Conservation (phyloP, 2,888 invertebrate species). For the Zaprionus obscuricornis region DNA sequence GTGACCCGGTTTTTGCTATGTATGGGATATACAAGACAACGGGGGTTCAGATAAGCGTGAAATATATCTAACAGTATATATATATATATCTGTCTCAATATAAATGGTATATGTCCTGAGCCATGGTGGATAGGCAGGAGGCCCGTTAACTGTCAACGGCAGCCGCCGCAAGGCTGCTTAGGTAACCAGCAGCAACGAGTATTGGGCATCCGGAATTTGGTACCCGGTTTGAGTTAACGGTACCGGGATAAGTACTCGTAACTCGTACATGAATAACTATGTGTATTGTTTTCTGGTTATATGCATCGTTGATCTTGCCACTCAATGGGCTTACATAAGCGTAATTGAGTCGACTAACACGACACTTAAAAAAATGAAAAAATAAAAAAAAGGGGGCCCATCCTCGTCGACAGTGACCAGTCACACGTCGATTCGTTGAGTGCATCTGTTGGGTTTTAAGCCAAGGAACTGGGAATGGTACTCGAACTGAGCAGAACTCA, state of each 20-base stretch:
- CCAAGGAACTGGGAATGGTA: background rate
- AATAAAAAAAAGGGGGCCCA: slow-evolving; percentile 22
- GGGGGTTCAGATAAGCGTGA: slow-evolving; percentile 75
- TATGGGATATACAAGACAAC: slow-evolving; percentile 11
- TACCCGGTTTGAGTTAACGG: slow-evolving; percentile 12
- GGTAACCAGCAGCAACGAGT: no score
- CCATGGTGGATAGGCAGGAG: slow-evolving; percentile 59
- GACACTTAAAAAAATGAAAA: no score
- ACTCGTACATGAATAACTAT: slow-evolving; percentile 16
- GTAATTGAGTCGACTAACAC: slow-evolving; percentile 65
- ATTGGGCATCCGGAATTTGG: background rate
- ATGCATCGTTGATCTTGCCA: slow-evolving; percentile 70
- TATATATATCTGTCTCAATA: no score
- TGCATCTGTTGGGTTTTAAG: slow-evolving; percentile 68
- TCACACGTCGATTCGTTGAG: slow-evolving; percentile 19
- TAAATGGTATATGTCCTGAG: slow-evolving; percentile 50
- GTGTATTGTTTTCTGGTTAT: slow-evolving; percentile 49
- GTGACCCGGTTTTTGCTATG: slow-evolving; percentile 34
- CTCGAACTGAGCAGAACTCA: background rate
- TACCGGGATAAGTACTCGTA: slow-evolving; percentile 20
- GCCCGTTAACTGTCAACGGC: slow-evolving; percentile 68
- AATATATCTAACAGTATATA: no score
- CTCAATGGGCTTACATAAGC: slow-evolving; percentile 60
- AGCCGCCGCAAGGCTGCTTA: slow-evolving; percentile 43
- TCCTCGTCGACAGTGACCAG: slow-evolving; percentile 5